Evolutionary conservation across 2,113 vertebrate genomes (phyloP), one percentile per base, ranked within the genome.

Genomic region (Shinisaurus crocodilurus): DNA sequence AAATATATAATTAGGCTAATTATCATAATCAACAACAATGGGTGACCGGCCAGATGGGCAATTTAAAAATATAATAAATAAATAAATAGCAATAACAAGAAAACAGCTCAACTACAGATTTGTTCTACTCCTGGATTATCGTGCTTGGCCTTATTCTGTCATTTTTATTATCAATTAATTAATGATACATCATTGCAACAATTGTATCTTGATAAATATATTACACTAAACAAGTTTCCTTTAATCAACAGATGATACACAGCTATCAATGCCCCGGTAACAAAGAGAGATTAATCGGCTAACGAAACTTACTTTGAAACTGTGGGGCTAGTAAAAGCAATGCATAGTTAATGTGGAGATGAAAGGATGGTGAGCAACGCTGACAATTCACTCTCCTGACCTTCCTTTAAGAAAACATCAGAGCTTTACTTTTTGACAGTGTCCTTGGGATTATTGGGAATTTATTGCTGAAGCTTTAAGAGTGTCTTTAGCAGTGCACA

Each of bases 281-380:
- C 72, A 81, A 95, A 93, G 93, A 92, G 93, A 94, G 57, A 88
- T 92, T 95, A 95, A 93, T 94, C 85, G 89, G 79, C 86, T 90
- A 75, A 87, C 86, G 93, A 94, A 92, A 91, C 32, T 89, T 76
- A 69, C 70, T 96, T 93, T 88, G 40, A 91, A 93, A 92, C 16
- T n/a, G 79, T 89, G 85, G 29, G n/a, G 67, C 79, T 94, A 93
- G 75, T 89, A 91, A 93, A 93, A 63, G 43, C 72, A 93, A 92
- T 92, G 85, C 83, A 88, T 94, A 90, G 90, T 95, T 93, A 92
- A 88, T 90, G 74, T 82, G 86, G 82, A 85, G 89, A 92, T 92
- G 89, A 91, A 94, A 91, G 79, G 74, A 90, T 63, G n/a, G 20
- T 69, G 40, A 20, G 86, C 82, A 92, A n/a, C 89, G 82, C 88